Base-by-base conservation (phyloP, 1,140 invertebrate genomes). In the Leptinotarsa defecta region DNA sequence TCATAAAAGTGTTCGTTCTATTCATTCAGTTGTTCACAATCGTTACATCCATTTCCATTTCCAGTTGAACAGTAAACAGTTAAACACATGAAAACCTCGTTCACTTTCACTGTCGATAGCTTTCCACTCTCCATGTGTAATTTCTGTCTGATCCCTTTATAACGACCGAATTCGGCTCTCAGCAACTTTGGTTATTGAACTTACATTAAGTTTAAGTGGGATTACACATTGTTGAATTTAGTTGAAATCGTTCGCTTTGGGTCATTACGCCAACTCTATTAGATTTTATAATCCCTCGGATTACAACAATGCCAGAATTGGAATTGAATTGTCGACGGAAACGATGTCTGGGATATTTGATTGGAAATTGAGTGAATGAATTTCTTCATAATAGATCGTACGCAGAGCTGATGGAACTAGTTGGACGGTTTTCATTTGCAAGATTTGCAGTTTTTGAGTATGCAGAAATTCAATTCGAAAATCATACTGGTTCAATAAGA, bases 181-280 rank as follows among this genome's bases (percentile, higher is more conserved):
- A 19, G n/a, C 52, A 57, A 57, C n/a, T 57, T 19, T 19, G 52
- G 13, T 57, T 57, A 57, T 57, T 57, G 52, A 57, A 57, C 52
- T 57, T 57, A 57, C 52, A 57, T 57, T 57, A 57, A 57, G 52
- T 57, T 57, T 13, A 57, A 57, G 52, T 19, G 52, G 52, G 15
- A 57, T 57, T 57, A 57, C 52, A 57, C 52, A 57, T 57, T 57
- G 52, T 57, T 57, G 52, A 57, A n/a, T 57, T 57, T 19, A 57
- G 52, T 57, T 57, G 52, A n/a, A 57, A 57, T 57, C 52, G 52
- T 57, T 57, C 52, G 52, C 52, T 17, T 57, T 13, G 52, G 52
- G 52, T 57, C 52, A 57, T 57, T 57, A 57, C 52, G 52, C 52
- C 52, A 57, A 57, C 52, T 57, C 52, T 57, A 57, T 57, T 57